Conservation (phyloP, 1,140 invertebrate species). For the Zaprionus ornatus region DNA sequence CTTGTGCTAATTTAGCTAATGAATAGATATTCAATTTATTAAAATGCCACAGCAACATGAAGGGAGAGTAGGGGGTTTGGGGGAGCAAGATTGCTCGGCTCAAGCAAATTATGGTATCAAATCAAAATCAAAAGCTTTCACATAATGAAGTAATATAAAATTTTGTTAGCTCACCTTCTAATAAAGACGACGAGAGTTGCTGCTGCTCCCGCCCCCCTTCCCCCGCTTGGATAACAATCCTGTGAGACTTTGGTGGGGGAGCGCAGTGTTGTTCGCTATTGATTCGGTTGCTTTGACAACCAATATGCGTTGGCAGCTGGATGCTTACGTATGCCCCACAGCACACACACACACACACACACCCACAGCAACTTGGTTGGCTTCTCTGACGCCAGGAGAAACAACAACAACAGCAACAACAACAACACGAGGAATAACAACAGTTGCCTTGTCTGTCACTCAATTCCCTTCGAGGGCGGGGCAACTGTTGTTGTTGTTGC, state of each 20-base stretch:
- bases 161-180: constrained; percentile 57
- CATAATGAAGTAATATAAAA: constrained; percentile 76
- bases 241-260: background rate
- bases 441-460: constrained; percentile 46
- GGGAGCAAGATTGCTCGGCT: background rate
- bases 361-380: constrained; percentile 55
- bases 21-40: constrained; percentile 50
- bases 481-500: constrained; percentile 35
- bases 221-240: background rate
- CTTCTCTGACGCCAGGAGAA: constrained; percentile 63
- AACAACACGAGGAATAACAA: constrained; percentile 12
- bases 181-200: constrained; percentile 54
- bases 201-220: background rate
- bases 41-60: constrained; percentile 13
- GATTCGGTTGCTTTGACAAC: constrained; percentile 75
- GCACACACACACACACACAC: constrained; percentile 19
- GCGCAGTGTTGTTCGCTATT: constrained; percentile 43
- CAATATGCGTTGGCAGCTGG: constrained; percentile 57
- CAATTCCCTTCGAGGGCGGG: constrained; percentile 27
- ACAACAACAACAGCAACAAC: constrained; percentile 5
- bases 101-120: constrained; percentile 64
- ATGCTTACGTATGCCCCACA: constrained; percentile 59
- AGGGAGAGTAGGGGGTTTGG: background rate
- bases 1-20: constrained; percentile 36
- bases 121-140: constrained; percentile 68